phyloP scores from a whole-genome alignment of 2,888 invertebrate species.

The Tortrix viridana region DNA sequence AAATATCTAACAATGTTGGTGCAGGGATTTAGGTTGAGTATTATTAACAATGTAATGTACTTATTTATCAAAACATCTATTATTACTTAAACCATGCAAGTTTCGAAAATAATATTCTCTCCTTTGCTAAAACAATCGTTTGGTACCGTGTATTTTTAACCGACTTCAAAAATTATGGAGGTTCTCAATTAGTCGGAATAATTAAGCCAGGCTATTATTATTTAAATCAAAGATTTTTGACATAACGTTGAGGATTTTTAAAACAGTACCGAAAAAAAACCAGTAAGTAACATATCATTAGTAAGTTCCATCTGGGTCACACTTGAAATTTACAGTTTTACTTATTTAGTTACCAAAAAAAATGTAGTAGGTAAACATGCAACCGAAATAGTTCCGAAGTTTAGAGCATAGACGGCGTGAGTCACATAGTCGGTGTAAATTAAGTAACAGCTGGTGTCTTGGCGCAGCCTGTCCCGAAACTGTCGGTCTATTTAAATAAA shows the following conservation, averaged over 20 bases:
- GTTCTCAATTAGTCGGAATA: too few species aligned
- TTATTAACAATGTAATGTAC: constrained; percentile 10
- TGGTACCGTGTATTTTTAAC: too few species aligned
- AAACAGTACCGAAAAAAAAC: too few species aligned
- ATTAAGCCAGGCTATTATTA: too few species aligned
- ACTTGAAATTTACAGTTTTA: too few species aligned
- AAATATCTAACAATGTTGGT: constrained; percentile 40
- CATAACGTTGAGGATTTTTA: too few species aligned
- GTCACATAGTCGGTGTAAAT: constrained; percentile 64
- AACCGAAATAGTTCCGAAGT: constrained; percentile 6
- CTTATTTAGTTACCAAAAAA: too few species aligned
- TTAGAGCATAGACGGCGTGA: constrained; percentile 36
- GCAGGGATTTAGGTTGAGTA: constrained; percentile 51
- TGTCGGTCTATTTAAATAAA: constrained; percentile 51
- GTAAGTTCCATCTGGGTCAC: too few species aligned
- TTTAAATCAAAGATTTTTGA: too few species aligned
- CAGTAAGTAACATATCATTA: too few species aligned
- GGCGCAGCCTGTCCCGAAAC: constrained; percentile 52
- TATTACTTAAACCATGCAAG: constrained; percentile 1
- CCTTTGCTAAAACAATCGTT: too few species aligned
- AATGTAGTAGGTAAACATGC: not conserved
- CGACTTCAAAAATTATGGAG: too few species aligned
- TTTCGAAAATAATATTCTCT: not conserved
- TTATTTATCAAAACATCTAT: not conserved
- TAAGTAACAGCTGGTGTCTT: constrained; percentile 59